Conservation (phyloP, 2,797 vertebrate species). For the Anableps anableps region DNA sequence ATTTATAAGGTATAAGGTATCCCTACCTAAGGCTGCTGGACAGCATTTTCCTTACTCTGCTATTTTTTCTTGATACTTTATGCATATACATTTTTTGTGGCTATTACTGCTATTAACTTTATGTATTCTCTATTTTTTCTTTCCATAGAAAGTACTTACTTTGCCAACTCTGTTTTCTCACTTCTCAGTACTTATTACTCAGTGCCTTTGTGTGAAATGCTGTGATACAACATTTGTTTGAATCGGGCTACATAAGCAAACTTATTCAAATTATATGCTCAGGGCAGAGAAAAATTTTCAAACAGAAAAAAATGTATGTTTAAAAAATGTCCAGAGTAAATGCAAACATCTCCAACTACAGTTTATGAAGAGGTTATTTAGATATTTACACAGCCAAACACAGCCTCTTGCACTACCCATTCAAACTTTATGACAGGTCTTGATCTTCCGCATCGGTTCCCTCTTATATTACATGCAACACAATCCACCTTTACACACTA, state of each 20-base stretch:
- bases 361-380: conserved; percentile 20
- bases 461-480: conserved; percentile 85
- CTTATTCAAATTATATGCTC: not conserved
- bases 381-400: conserved; percentile 49
- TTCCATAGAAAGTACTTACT: not conserved
- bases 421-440: conserved; percentile 77
- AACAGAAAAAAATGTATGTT: not conserved
- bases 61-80: not conserved
- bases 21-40: not conserved
- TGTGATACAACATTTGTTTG: not conserved
- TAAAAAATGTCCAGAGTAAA: conserved; percentile 3
- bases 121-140: not conserved
- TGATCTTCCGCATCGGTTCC: conserved; percentile 73
- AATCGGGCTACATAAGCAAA: not conserved
- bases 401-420: conserved; percentile 62
- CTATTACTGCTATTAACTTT: not conserved
- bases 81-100: not conserved
- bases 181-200: not conserved
- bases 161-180: not conserved
- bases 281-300: not conserved
- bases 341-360: not conserved
- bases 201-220: not conserved
- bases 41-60: not conserved
- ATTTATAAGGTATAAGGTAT: not conserved
- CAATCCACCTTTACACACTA: conserved; percentile 83